Base-by-base conservation (phyloP, 2,797 vertebrate genomes). In the Bradypodion pumilum region DNA sequence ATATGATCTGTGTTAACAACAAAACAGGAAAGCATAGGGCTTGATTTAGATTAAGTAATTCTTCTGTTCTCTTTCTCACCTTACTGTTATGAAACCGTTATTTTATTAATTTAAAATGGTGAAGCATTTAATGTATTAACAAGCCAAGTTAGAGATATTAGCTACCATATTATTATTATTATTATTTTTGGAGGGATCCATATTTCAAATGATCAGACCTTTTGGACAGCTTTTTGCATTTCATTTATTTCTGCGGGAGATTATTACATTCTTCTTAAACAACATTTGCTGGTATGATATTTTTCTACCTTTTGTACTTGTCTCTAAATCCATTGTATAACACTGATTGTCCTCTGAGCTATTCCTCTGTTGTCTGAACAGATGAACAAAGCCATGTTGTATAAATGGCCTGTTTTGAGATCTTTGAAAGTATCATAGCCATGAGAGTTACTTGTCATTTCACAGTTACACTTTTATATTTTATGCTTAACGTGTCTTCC, bases 171-270 rank as follows among this genome's bases (percentile, higher is more conserved):
- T n/a, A n/a, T n/a, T n/a, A n/a, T n/a, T n/a, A n/a, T n/a, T n/a
- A n/a, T n/a, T n/a, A 94, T 87, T n/a, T n/a, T n/a, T n/a, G n/a
- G n/a, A n/a, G 88, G 35, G 9, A 94, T 91, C 91, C 94, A 91
- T 91, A 89, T 56, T 89, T 49, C 83, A 87, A 90, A 85, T 92
- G 89, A 40, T 91, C 88, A 92, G 94, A 94, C 93, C 91, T 63
- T 84, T 93, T 88, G 88, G 85, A 92, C 10, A 80, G 75, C 65
- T 81, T 92, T 77, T 91, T 92, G 93, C 94, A 93, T 92, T 86
- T 89, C 90, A 93, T 84, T 82, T 88, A 44, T 75, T 81, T 79
- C 87, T 46, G 66, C 87, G 82, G 85, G 63, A 91, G 89, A 94
- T 88, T 78, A 83, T 74, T 87, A 81, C 40, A 5, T 83, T 86